Conservation (phyloP, 2,113 vertebrate genomes). For the Gasterosteus aculeatus region DNA sequence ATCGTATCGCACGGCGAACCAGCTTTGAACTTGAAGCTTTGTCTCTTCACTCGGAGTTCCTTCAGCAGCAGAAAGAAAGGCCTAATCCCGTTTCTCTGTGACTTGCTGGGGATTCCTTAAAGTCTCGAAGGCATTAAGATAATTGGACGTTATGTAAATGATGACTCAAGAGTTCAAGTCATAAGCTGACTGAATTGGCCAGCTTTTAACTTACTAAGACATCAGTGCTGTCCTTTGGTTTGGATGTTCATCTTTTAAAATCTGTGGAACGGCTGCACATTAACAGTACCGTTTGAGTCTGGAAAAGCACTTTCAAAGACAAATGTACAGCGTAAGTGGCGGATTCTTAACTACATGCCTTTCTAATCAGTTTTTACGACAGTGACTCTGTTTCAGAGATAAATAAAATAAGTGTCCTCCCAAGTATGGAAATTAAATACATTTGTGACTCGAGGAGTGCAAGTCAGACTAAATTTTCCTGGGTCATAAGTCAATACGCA, state of each 20-base stretch:
- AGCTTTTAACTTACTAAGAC: constrained; percentile 44
- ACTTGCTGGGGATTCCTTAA: constrained; percentile 64
- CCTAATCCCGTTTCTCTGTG: constrained; percentile 42
- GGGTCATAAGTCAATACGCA: constrained; percentile 41
- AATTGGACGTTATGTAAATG: constrained; percentile 75
- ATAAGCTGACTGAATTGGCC: constrained; percentile 38
- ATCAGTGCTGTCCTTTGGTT: constrained; percentile 32
- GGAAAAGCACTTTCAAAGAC: not conserved
- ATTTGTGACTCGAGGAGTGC: constrained; percentile 16
- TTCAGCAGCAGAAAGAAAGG: constrained; percentile 17
- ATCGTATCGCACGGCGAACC: constrained; percentile 64
- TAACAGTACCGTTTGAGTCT: constrained; percentile 4
- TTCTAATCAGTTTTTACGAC: not conserved
- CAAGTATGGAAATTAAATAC: constrained; percentile 31
- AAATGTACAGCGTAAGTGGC: not conserved
- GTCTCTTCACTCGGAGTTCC: constrained; percentile 59
- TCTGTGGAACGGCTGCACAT: constrained; percentile 2
- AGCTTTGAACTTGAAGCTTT: constrained; percentile 67
- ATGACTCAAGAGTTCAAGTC: constrained; percentile 53
- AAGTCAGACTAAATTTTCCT: constrained; percentile 40
- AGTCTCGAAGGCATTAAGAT: constrained; percentile 59
- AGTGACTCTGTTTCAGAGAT: constrained; percentile 14
- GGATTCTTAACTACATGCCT: not conserved
- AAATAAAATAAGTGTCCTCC: constrained; percentile 5
- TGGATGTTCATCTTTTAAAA: constrained; percentile 30